Conservation (phyloP, 2,888 invertebrate species). For the Tribolium freemani region DNA sequence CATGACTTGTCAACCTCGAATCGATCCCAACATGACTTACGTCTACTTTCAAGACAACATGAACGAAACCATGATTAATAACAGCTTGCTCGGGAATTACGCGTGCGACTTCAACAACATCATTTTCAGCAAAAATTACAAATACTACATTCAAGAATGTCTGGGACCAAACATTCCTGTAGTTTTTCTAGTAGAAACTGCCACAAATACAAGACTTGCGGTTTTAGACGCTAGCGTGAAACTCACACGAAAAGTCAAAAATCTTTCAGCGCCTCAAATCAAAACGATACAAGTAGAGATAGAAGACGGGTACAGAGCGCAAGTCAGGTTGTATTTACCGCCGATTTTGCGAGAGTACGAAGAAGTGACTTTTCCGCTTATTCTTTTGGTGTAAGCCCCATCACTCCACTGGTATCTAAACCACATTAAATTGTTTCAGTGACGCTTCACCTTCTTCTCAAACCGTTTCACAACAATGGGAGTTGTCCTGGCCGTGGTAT, state of each 20-base stretch:
- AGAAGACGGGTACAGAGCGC: constrained; percentile 77
- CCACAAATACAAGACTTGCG: constrained; percentile 73
- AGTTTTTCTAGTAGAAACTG: constrained; percentile 75
- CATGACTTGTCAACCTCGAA: constrained; percentile 72
- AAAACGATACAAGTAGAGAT: constrained; percentile 78
- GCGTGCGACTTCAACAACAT: constrained; percentile 74
- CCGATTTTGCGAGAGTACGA: constrained; percentile 88
- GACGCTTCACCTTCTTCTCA: constrained; percentile 88
- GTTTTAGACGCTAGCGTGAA: constrained; percentile 79
- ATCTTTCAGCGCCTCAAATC: constrained; percentile 82
- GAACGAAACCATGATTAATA: constrained; percentile 68
- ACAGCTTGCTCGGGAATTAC: constrained; percentile 63
- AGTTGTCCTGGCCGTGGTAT: constrained; percentile 88
- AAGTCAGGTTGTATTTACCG: constrained; percentile 85
- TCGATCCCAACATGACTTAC: constrained; percentile 61
- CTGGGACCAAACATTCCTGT: constrained; percentile 83
- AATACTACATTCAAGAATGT: constrained; percentile 81
- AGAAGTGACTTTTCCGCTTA: constrained; percentile 84
- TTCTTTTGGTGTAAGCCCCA: constrained; percentile 84
- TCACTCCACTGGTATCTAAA: neutral
- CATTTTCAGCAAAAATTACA: constrained; percentile 72
- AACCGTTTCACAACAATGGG: constrained; percentile 85
- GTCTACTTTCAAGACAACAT: constrained; percentile 65
- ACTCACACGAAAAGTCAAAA: constrained; percentile 74
- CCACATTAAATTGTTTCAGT: constrained; percentile 66